Base-by-base conservation (phyloP, 2,113 vertebrate species). In the Herpailurus yagouaroundi region DNA sequence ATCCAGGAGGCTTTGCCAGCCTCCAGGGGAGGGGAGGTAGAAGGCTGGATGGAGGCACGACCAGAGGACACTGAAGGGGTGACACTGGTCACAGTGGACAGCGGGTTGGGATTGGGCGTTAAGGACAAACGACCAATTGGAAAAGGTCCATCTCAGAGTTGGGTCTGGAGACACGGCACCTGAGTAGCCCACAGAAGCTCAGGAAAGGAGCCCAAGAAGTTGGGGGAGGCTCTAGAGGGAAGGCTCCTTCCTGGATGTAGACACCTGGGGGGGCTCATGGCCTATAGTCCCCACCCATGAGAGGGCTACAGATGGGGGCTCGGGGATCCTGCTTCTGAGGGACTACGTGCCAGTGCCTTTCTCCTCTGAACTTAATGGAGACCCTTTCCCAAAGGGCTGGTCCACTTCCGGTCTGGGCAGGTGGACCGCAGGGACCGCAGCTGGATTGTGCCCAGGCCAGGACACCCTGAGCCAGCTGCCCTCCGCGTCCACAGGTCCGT, bases 291-390 rank as follows among this genome's bases (percentile, higher is more conserved):
- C 25, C 5, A 4, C 7, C 4, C 4, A 4, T 0, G 8, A 76
- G 27, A 23, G 19, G 18, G 68, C 66, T 11, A 3, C 3, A 0
- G 45, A n/a, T 8, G 5, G 33, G 0, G 0, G 7, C 9, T 9
- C 10, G 0, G n/a, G 63, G 57, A 38, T 69, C 45, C 38, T 18
- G 12, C 25, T 94, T 16, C n/a, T 0, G 4, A 21, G 13, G 41
- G 31, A 21, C 38, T 4, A 6, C 55, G 18, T 1, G 8, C 57
- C 8, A 0, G 23, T 15, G 1, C 29, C 23, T 18, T 23, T 25
- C 15, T 10, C 5, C 38, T 29, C 36, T 36, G 9, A 1, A 23
- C 25, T 11, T 18, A 1, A 48, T n/a, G 36, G 52, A 64, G 41
- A 21, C 5, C 7, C 10, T 18, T 83, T 41, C 11, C 52, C 73